Evolutionary conservation across 2,888 invertebrate species (phyloP).

Genomic region (Eubasilissa splendida): DNA sequence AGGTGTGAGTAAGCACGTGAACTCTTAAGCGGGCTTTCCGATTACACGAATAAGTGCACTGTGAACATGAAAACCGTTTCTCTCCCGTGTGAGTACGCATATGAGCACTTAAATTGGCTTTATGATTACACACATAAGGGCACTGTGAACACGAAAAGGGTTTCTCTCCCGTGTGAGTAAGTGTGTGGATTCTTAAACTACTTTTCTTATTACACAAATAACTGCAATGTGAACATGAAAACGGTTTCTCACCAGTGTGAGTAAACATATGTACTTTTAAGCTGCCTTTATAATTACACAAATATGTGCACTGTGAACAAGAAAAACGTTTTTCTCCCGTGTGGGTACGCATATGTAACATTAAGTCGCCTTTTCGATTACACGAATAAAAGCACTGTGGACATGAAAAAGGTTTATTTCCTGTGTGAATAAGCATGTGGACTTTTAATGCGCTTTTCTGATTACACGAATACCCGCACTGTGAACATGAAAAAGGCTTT

Average conservation of each 20-base stretch:
- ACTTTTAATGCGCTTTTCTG: not conserved
- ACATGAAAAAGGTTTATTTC: constrained; percentile 4
- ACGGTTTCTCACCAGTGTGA: too few relatives aligned
- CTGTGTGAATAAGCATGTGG: not conserved
- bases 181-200: constrained; percentile 13
- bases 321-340: not conserved
- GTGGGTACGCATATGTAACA: not conserved
- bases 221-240: not conserved
- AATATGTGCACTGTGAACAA: not conserved
- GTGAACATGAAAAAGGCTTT: not conserved
- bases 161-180: constrained; percentile 25
- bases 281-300: too few relatives aligned
- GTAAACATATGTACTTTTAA: too few relatives aligned
- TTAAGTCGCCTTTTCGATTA: not conserved
- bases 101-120: not conserved
- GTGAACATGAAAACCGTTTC: too few relatives aligned
- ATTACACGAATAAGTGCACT: too few relatives aligned
- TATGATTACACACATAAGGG: constrained; percentile 14
- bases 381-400: not conserved
- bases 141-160: too few relatives aligned
- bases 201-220: not conserved
- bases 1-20: too few relatives aligned
- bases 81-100: not conserved
- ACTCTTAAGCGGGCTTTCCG: too few relatives aligned
- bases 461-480: not conserved